A percentile compares a stretch with the other conserved stretches of the same genome.
Conservation (phyloP, 2,113 vertebrate genomes). For the Galeopterus variegatus region DNA sequence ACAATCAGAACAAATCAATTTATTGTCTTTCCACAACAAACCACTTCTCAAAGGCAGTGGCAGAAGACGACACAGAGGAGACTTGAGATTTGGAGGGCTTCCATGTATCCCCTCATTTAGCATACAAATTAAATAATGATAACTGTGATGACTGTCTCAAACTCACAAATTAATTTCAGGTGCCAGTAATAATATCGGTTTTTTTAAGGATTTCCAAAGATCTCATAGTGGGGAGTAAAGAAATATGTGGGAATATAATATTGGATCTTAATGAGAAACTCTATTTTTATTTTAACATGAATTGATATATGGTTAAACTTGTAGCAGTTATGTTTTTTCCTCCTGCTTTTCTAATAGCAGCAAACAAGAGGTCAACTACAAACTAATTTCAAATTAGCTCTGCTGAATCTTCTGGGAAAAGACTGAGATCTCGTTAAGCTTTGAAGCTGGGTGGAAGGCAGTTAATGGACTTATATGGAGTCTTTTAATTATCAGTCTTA, state of each 20-base stretch:
- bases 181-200: constrained; percentile 31
- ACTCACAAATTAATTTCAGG: constrained; percentile 60
- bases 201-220: constrained; percentile 33
- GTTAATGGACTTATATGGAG: constrained; percentile 73
- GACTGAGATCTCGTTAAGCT: constrained; percentile 59
- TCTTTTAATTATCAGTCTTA: constrained; percentile 76
- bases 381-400: constrained; percentile 66
- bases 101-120: constrained; percentile 17
- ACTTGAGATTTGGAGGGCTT: constrained; percentile 36
- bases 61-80: constrained; percentile 1
- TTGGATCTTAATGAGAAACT: constrained; percentile 57
- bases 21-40: neutral
- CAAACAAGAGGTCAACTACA: constrained; percentile 69
- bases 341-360: constrained; percentile 69
- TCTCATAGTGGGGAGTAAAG: constrained; percentile 45
- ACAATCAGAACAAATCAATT: neutral
- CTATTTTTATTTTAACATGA: constrained; percentile 57
- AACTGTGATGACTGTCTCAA: constrained; percentile 18
- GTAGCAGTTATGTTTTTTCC: neutral
- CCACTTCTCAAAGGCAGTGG: constrained; percentile 62
- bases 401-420: constrained; percentile 69
- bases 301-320: constrained; percentile 32
- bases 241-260: constrained; percentile 20
- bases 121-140: constrained; percentile 21
- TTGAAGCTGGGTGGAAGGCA: constrained; percentile 71